Base-by-base conservation (phyloP, 2,113 vertebrate genomes). In the Andinoacara biseriatus region DNA sequence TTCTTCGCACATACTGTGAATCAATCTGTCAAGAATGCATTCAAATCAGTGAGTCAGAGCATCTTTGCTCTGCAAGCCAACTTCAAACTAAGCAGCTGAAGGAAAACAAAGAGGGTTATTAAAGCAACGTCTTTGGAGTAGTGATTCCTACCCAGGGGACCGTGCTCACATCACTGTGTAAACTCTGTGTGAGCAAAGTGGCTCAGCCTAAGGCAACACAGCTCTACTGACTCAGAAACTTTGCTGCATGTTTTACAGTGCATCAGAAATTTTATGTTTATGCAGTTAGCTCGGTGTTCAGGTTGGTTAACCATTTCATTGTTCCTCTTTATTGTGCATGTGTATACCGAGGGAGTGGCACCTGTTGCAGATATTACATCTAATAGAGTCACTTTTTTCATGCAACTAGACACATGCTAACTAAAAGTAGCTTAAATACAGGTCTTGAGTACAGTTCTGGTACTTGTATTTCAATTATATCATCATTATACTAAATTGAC, bases 41-140 rank as follows among this genome's bases (percentile, higher is more conserved):
- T 84, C 62, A 84, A 40, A 86, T 87, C 38, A 85, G 67, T 63
- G 57, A 80, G 49, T 76, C 84, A 7, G 65, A 69, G 56, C 31
- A 31, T 88, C 38, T 85, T 81, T 76, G 20, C 40, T 85, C 31
- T 43, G 40, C 62, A 74, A 87, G 61, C 72, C 40, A 74, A 75
- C 58, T 62, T 69, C 3, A 29, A 57, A 33, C 46, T 24, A 22
- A 63, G 49, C 61, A 80, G 69, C 22, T 78, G 20, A 85, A 18
- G 67, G 62, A 38, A 65, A 61, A 81, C 18, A 58, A 74, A 29
- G 10, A 33, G 8, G 22, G 29, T 76, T 63, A 86, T 87, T 85
- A 84, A 76, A 43, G 62, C 24, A 75, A 46, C 18, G 22, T 62
- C 75, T 82, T 54, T 82, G 31, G 24, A 76, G 74, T 54, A 46